phyloP scores from a whole-genome alignment of 2,888 invertebrate species.

The Perithous albicinctus region DNA sequence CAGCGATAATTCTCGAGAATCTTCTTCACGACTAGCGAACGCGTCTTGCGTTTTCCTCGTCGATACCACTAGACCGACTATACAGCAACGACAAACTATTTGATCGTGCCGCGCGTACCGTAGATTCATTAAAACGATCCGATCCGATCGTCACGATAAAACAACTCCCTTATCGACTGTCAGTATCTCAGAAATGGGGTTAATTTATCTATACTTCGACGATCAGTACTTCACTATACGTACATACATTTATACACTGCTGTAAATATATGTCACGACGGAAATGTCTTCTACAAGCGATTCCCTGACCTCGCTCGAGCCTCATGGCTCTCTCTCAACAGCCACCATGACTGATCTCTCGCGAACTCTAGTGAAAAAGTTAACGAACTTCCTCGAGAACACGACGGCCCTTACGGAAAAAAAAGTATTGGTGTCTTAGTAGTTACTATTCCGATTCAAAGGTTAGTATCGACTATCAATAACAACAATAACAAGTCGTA shows the following conservation, averaged over 20 bases:
- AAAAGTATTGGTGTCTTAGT: no score
- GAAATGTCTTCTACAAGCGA: constrained; percentile 46
- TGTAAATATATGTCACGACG: constrained; percentile 33
- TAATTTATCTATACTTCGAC: constrained; percentile 33
- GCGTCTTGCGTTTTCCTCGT: constrained; percentile 14
- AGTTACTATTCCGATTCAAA: no score
- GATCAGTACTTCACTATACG: not conserved
- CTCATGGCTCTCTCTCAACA: constrained; percentile 7
- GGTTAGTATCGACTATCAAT: no score
- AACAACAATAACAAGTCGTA: no score
- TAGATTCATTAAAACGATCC: constrained; percentile 58
- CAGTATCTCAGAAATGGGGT: constrained; percentile 20
- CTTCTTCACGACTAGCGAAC: constrained; percentile 40
- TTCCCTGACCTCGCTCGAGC: constrained; percentile 14
- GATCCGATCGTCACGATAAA: constrained; percentile 55
- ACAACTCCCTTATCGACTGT: constrained; percentile 38
- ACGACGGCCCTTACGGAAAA: no score
- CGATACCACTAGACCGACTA: not conserved
- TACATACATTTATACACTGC: not conserved
- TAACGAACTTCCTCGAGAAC: constrained; percentile 45
- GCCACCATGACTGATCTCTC: constrained; percentile 49
- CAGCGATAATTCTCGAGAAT: constrained; percentile 52
- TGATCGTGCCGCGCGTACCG: constrained; percentile 53
- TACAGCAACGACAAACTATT: constrained; percentile 26
- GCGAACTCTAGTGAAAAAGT: constrained; percentile 41